phyloP scores from a whole-genome alignment of 2,113 vertebrate genomes.

The Anser brachyrhynchus region DNA sequence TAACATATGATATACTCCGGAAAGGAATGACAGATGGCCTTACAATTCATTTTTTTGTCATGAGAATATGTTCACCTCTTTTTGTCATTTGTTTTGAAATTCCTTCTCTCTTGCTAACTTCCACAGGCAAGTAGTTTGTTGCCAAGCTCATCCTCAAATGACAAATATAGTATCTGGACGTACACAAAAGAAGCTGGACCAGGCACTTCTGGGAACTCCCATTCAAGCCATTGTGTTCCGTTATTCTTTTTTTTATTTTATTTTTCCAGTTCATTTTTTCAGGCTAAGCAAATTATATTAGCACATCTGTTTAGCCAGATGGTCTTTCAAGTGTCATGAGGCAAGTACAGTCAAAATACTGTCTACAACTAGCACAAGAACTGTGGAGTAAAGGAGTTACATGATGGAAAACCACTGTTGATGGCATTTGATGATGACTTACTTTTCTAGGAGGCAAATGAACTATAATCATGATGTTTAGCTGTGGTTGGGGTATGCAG shows the following conservation, averaged over 20 bases:
- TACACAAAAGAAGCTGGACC: neutral
- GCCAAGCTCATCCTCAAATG: neutral
- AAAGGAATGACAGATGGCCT: neutral
- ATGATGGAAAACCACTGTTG: neutral
- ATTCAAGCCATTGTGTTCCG: neutral
- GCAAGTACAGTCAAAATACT: conserved; percentile 3
- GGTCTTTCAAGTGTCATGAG: neutral
- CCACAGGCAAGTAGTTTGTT: neutral
- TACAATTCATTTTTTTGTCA: neutral
- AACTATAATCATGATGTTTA: neutral
- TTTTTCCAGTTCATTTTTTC: conserved; percentile 18
- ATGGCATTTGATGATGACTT: neutral
- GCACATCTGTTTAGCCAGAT: conserved; percentile 43
- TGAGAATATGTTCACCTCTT: neutral
- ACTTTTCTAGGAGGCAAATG: neutral
- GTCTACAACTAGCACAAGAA: neutral
- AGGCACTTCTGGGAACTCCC: neutral
- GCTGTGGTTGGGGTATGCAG: neutral
- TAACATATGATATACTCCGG: neutral
- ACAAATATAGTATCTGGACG: neutral
- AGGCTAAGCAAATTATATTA: conserved; percentile 35
- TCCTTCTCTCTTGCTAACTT: neutral
- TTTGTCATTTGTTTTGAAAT: neutral
- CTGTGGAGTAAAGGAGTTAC: neutral
- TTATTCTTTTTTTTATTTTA: neutral